Evolutionary conservation across 64 coral and sea anemone species (phyloP).

Genomic region (Montipora efflorescens): DNA sequence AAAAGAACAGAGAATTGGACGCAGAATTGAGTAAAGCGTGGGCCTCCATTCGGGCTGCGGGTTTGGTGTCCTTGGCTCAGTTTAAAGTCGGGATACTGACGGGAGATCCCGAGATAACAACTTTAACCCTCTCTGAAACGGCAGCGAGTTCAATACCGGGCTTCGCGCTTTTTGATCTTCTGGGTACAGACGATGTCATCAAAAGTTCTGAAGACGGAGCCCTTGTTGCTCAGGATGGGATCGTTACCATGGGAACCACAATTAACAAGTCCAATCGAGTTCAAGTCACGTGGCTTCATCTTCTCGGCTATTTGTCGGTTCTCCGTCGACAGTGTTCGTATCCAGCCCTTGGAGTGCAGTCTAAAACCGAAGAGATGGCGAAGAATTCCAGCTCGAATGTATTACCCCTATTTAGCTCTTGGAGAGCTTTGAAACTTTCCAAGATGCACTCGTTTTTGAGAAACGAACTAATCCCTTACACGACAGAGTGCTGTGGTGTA

Average conservation of each 20-base stretch:
- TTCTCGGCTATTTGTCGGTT: conserved; percentile 77
- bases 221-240: conserved; percentile 72
- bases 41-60: conserved; percentile 87
- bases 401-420: conserved; percentile 75
- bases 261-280: conserved; percentile 83
- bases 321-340: conserved; percentile 95
- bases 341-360: conserved; percentile 71
- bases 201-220: conserved; percentile 32
- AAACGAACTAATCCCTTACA: conserved; percentile 77
- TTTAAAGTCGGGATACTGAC: conserved; percentile 75
- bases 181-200: conserved; percentile 84
- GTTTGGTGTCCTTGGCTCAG: conserved; percentile 67
- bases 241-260: conserved; percentile 76
- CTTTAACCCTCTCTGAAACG: conserved; percentile 72
- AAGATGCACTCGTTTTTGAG: conserved; percentile 80
- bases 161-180: conserved; percentile 86
- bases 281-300: conserved; percentile 89
- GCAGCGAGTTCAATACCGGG: conserved; percentile 67
- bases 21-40: conserved; percentile 76
- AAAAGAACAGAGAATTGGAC: conserved; percentile 78
- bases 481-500: conserved; percentile 79
- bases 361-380: conserved; percentile 6
- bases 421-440: conserved; percentile 77
- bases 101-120: conserved; percentile 84
- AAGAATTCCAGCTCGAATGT: not conserved